Evolutionary conservation across 1,140 invertebrate genomes (phyloP).

Genomic region (Drosophila parabipectinata): DNA sequence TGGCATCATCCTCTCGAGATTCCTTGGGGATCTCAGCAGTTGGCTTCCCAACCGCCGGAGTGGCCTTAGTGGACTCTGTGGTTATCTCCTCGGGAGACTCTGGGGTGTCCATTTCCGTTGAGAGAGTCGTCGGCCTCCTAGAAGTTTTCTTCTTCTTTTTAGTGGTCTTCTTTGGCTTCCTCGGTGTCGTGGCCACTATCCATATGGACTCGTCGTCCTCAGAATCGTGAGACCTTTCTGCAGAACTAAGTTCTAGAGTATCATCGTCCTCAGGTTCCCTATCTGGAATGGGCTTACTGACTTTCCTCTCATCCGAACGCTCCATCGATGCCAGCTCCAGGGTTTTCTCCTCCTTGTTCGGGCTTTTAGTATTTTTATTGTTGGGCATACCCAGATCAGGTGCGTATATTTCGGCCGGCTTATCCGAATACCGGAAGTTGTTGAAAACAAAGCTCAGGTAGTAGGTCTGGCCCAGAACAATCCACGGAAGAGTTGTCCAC

Average conservation of each 20-base stretch:
- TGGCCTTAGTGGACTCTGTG: not conserved
- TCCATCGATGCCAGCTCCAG: constrained; percentile 30
- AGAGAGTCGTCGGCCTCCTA: not conserved
- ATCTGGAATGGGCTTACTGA: not conserved
- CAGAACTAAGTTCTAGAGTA: not conserved
- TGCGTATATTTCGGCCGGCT: not conserved
- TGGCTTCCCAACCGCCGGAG: too few relatives aligned
- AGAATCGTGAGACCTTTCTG: not conserved
- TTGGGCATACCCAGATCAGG: not conserved
- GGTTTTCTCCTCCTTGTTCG: not conserved
- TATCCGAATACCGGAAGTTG: constrained; percentile 32
- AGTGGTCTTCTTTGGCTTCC: not conserved
- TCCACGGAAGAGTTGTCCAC: constrained; percentile 40
- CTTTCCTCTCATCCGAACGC: not conserved
- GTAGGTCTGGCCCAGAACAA: constrained; percentile 54
- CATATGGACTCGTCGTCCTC: not conserved
- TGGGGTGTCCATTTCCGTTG: not conserved
- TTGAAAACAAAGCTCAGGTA: constrained; percentile 71
- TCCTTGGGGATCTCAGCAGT: too few relatives aligned
- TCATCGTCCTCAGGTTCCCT: not conserved
- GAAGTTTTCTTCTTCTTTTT: not conserved
- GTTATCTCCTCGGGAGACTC: constrained; percentile 3
- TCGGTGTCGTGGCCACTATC: not conserved
- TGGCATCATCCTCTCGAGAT: too few relatives aligned
- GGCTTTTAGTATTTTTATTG: not conserved